These are phyloP conservation scores for Lasius platythorax DNA, from an alignment of 2,888 invertebrate genomes.

Conservation along the genomic window DNA sequence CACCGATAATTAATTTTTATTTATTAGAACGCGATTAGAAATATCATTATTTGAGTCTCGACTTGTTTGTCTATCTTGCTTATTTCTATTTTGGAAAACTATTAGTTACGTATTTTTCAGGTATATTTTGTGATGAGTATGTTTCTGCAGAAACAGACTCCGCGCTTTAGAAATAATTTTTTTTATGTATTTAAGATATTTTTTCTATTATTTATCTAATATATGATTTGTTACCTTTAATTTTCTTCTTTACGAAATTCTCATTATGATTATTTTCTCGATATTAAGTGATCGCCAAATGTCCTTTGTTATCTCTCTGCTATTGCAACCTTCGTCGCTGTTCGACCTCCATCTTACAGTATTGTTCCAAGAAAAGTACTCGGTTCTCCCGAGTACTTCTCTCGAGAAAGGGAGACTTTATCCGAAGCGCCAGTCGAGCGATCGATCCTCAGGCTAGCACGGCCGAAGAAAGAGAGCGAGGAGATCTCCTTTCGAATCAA, in stretches of 20 bases:
- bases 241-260: neutral
- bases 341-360: slow-evolving; percentile 11
- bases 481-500: slow-evolving; percentile 69
- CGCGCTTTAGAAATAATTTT: neutral
- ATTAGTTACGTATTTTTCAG: neutral
- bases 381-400: slow-evolving; percentile 3
- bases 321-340: slow-evolving; percentile 14
- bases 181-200: neutral
- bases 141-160: neutral
- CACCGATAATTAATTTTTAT: neutral
- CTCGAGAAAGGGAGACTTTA: slow-evolving; percentile 41
- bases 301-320: slow-evolving; percentile 16
- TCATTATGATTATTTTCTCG: neutral
- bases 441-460: slow-evolving; percentile 39
- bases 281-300: neutral
- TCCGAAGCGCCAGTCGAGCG: slow-evolving; percentile 32
- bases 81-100: neutral
- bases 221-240: slow-evolving; percentile 3
- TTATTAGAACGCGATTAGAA: neutral
- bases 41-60: neutral
- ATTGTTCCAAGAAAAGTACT: slow-evolving; percentile 18
- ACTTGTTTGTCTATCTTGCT: neutral
- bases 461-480: slow-evolving; percentile 60
- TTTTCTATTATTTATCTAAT: neutral
- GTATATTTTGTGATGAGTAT: neutral